A percentile compares a stretch with the other conserved stretches of the same genome.
These are phyloP conservation scores for Neosilurus mollespiculum DNA, from an alignment of 2,797 vertebrate species.

Conservation along the genomic window DNA sequence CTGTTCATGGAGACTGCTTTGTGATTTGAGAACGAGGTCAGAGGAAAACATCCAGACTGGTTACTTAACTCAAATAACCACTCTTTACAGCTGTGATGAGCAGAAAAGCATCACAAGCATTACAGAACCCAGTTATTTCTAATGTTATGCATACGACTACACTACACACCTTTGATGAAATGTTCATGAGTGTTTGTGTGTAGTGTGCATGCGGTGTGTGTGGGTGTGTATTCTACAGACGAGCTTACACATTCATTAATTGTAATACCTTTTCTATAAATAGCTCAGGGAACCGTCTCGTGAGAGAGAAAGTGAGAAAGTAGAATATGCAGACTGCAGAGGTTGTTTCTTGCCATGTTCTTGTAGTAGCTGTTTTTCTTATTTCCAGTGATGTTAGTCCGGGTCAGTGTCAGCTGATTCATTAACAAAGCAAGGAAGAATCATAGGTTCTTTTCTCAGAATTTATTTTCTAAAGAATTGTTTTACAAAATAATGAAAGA, in stretches of 20 bases:
- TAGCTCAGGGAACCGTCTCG: constrained; percentile 70
- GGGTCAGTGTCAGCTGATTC: constrained; percentile 43
- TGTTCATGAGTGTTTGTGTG: constrained; percentile 6
- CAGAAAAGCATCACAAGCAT: not conserved
- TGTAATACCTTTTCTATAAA: constrained; percentile 76
- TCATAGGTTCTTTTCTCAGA: not conserved
- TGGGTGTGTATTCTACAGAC: not conserved
- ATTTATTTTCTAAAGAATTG: constrained; percentile 19
- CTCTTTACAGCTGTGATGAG: not conserved
- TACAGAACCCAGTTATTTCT: too few relatives aligned
- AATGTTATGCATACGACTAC: too few relatives aligned
- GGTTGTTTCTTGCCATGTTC: constrained; percentile 48
- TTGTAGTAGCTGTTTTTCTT: constrained; percentile 58
- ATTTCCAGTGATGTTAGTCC: constrained; percentile 48
- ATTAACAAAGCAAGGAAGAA: constrained; percentile 23
- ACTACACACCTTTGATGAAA: not conserved
- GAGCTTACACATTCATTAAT: constrained; percentile 74
- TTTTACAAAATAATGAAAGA: constrained; percentile 35
- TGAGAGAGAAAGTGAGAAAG: constrained; percentile 52
- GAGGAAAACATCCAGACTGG: not conserved
- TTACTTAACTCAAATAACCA: not conserved
- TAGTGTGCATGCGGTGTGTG: constrained; percentile 54
- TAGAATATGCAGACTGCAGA: constrained; percentile 71
- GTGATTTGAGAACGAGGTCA: not conserved
- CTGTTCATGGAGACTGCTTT: not conserved